These are phyloP conservation scores for Mormyrus lacerda DNA, from an alignment of 2,113 vertebrate species.

Conservation along the genomic window DNA sequence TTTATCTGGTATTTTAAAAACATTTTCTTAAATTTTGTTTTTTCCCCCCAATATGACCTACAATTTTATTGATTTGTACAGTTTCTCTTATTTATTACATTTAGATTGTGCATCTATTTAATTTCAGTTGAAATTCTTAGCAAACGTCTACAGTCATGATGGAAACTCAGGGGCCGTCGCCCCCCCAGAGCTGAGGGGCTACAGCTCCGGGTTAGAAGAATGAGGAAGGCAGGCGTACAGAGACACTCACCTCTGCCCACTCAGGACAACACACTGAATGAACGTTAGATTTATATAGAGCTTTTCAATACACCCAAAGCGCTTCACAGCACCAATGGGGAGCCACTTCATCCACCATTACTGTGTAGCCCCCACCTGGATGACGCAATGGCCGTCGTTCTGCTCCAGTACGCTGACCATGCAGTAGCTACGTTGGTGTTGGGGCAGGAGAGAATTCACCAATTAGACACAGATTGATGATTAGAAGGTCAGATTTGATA, in stretches of 20 bases:
- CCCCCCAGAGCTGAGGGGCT: neutral
- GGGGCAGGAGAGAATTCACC: neutral
- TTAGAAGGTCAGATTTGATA: neutral
- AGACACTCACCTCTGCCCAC: neutral
- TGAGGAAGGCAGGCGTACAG: neutral
- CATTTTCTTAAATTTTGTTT: neutral
- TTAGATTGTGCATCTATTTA: neutral
- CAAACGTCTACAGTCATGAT: neutral
- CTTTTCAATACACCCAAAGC: neutral
- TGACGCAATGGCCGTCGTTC: neutral
- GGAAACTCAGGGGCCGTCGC: neutral
- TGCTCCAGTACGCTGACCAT: neutral
- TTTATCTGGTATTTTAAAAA: neutral
- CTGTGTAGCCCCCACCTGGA: neutral
- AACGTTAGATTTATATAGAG: neutral
- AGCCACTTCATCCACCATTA: neutral
- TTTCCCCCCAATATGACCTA: neutral
- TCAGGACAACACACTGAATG: neutral
- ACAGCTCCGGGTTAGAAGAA: neutral
- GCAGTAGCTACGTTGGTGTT: neutral
- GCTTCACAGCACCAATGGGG: neutral
- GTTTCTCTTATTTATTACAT: neutral
- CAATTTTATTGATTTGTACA: neutral
- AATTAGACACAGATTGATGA: neutral
- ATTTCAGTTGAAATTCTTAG: neutral